Base-by-base conservation (phyloP, 2,888 invertebrate genomes). In the Leptinotarsa peninsularis region DNA sequence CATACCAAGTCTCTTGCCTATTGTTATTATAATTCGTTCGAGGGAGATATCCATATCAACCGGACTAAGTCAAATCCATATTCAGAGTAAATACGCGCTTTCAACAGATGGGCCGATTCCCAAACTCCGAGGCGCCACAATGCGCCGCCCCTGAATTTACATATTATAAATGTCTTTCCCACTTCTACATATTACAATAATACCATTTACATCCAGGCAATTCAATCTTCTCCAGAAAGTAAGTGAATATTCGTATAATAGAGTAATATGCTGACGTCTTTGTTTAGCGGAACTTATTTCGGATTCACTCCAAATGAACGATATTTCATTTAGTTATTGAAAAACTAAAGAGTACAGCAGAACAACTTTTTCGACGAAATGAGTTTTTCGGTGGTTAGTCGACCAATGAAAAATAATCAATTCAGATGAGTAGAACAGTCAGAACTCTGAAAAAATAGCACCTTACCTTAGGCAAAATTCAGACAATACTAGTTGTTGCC, bases 241-340 rank as follows among this genome's bases (percentile, higher is more conserved):
- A 86, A 84, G 84, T 85, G 86, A 87, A 87, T 87, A 87, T 87
- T 87, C 86, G 85, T 86, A 86, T 85, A 86, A 86, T 86, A 60
- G 63, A 73, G 73, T 70, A 76, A 66, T 66, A 56, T 58, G 49
- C 50, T 63, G 72, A 18, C 18, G 18, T 63, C 73, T 68, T 52
- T 56, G 50, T 73, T 60, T 50, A 13, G 56, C 56, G 1, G 14
- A 49, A 27, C 66, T 5, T 17, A 60, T 67, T 56, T 13, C 33
- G 13, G n/a, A 33, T n/a, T n/a, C 63, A 3, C 15, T 63, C 15
- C 27, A 43, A 50, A 56, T 69, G 27, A 69, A 43, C 18, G 56
- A 69, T 69, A 15, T 21, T 56, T 69, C 27, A 49, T 68, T 54
- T 54, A 54, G 27, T 10, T 14, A 52, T 3, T 3, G n/a, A 67